Evolutionary conservation across 2,113 vertebrate species (phyloP).

Genomic region (Pygoscelis adeliae): DNA sequence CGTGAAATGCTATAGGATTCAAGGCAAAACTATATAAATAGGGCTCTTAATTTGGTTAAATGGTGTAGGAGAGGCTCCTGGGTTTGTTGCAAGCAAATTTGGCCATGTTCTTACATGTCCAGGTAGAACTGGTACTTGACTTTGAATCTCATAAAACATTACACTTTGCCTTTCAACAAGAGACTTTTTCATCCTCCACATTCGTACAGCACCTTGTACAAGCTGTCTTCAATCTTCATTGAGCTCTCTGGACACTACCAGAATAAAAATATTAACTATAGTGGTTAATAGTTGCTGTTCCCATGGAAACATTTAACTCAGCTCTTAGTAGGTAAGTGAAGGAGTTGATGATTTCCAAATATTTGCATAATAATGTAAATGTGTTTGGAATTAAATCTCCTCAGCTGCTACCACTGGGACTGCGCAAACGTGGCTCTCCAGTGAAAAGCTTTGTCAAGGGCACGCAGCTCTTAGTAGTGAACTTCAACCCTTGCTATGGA

Average conservation of each 20-base stretch:
- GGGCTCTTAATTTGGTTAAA: neutral
- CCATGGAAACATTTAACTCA: neutral
- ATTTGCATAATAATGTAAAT: slow-evolving; percentile 27
- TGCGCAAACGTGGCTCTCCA: neutral
- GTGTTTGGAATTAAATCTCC: neutral
- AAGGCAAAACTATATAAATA: neutral
- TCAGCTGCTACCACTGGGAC: neutral
- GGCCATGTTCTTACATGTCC: neutral
- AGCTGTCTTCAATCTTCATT: neutral
- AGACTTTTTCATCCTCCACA: neutral
- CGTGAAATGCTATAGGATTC: neutral
- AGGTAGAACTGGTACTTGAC: neutral
- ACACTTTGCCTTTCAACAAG: neutral
- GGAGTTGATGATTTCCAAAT: slow-evolving; percentile 42
- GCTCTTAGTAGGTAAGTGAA: neutral
- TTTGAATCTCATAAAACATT: neutral
- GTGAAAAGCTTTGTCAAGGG: neutral
- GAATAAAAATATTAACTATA: neutral
- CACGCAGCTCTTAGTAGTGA: neutral
- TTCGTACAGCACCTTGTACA: neutral
- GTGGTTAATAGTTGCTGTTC: neutral
- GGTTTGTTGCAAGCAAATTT: neutral
- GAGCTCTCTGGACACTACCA: neutral
- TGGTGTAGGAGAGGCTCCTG: neutral
- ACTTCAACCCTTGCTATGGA: neutral